Evolutionary conservation across 2,797 vertebrate genomes (phyloP).

Genomic region (Anas capensis): DNA sequence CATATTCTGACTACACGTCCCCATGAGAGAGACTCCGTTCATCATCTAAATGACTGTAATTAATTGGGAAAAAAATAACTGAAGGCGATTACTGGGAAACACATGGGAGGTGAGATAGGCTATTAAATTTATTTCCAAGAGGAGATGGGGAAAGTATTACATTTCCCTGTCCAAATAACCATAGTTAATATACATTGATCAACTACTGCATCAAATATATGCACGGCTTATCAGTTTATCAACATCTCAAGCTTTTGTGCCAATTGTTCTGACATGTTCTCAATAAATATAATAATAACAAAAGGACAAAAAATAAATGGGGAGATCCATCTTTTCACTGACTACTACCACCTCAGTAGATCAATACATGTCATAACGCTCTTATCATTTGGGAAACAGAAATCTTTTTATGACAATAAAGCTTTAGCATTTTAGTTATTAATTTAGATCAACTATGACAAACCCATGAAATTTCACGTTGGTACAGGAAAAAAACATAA

Average conservation of each 20-base stretch:
- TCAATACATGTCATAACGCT: slow-evolving; percentile 62
- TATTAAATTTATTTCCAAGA: slow-evolving; percentile 42
- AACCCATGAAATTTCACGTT: background rate
- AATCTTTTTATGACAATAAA: slow-evolving; percentile 58
- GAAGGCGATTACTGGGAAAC: slow-evolving; percentile 53
- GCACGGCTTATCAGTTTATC: slow-evolving; percentile 62
- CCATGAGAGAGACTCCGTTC: slow-evolving; percentile 42
- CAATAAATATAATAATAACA: slow-evolving; percentile 53
- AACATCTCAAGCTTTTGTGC: slow-evolving; percentile 19
- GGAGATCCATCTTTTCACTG: slow-evolving; percentile 57
- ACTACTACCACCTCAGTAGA: slow-evolving; percentile 18
- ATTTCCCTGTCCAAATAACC: slow-evolving; percentile 64
- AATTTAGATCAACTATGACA: slow-evolving; percentile 44
- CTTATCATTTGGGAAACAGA: slow-evolving; percentile 53
- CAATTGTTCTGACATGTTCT: slow-evolving; percentile 53
- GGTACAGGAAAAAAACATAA: background rate
- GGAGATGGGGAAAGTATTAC: slow-evolving; percentile 34
- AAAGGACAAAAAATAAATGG: slow-evolving; percentile 54
- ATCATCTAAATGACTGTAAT: slow-evolving; percentile 73
- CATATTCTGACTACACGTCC: background rate
- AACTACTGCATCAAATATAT: background rate
- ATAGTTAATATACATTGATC: slow-evolving; percentile 68
- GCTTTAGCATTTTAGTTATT: slow-evolving; percentile 53
- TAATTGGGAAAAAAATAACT: slow-evolving; percentile 65
- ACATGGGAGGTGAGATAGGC: slow-evolving; percentile 62